Percentiles rank a stretch among this genome's conserved stretches.
phyloP scores from a whole-genome alignment of 1,140 invertebrate species.

The Ostrea edulis region DNA sequence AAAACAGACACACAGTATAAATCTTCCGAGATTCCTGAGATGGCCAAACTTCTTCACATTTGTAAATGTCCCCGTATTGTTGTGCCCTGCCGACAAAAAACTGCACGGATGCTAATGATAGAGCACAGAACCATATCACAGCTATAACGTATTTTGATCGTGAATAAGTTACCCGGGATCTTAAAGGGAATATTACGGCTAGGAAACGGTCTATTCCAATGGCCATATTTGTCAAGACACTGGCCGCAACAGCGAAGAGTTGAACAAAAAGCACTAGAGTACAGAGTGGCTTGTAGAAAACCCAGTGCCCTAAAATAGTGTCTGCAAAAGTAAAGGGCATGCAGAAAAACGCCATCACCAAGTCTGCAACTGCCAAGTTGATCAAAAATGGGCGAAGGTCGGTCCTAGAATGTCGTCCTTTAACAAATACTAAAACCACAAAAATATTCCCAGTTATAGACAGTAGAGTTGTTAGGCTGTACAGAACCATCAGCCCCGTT shows the following conservation, averaged over 20 bases:
- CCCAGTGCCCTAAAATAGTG: slow-evolving; percentile 72
- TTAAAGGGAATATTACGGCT: slow-evolving; percentile 73
- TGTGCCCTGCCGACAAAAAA: slow-evolving; percentile 78
- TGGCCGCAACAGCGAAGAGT: slow-evolving; percentile 73
- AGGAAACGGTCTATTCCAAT: slow-evolving; percentile 76
- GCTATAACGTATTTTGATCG: slow-evolving; percentile 75
- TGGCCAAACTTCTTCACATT: slow-evolving; percentile 71
- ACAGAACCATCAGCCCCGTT: slow-evolving; percentile 66
- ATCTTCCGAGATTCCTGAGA: slow-evolving; percentile 64
- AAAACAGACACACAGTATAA: slow-evolving; percentile 81
- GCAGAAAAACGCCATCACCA: slow-evolving; percentile 78
- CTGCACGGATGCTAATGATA: slow-evolving; percentile 79
- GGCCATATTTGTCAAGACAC: slow-evolving; percentile 76
- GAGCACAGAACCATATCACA: slow-evolving; percentile 80
- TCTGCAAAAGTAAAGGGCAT: slow-evolving; percentile 78
- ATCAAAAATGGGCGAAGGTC: slow-evolving; percentile 84
- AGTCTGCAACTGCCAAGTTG: slow-evolving; percentile 85
- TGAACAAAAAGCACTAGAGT: slow-evolving; percentile 76
- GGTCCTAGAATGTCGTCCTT: slow-evolving; percentile 70
- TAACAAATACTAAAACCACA: slow-evolving; percentile 71
- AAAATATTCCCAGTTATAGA: slow-evolving; percentile 73
- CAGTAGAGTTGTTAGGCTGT: slow-evolving; percentile 70
- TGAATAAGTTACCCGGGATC: slow-evolving; percentile 65
- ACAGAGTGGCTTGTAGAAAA: slow-evolving; percentile 75
- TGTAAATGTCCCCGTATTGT: slow-evolving; percentile 53